phyloP scores from a whole-genome alignment of 2,113 vertebrate species.

The Columbina picui region DNA sequence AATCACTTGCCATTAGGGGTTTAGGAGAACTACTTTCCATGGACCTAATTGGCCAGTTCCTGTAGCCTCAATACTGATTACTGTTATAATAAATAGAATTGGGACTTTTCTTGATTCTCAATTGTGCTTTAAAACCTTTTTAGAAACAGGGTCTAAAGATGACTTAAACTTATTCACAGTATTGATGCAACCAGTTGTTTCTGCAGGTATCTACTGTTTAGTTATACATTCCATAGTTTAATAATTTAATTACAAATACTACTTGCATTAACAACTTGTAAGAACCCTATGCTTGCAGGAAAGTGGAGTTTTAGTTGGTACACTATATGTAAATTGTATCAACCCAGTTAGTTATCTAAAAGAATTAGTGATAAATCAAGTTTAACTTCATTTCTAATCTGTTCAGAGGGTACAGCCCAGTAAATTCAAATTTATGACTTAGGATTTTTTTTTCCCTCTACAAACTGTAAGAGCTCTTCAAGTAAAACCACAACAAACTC shows the following conservation, averaged over 20 bases:
- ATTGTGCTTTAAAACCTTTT: conserved; percentile 62
- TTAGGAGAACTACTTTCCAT: conserved; percentile 49
- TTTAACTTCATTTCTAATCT: conserved; percentile 66
- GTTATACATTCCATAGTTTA: conserved; percentile 79
- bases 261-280: conserved; percentile 63
- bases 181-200: conserved; percentile 72
- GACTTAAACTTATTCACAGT: conserved; percentile 69
- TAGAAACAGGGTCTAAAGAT: conserved; percentile 69
- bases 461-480: conserved; percentile 67
- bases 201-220: conserved; percentile 69
- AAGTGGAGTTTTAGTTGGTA: conserved; percentile 61
- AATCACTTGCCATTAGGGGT: conserved; percentile 43
- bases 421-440: conserved; percentile 54
- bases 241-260: conserved; percentile 67
- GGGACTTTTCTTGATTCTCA: conserved; percentile 32
- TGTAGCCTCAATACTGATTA: conserved; percentile 64
- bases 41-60: conserved; percentile 68
- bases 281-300: conserved; percentile 42
- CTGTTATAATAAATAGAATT: conserved; percentile 60
- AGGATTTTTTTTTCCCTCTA: background rate
- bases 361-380: conserved; percentile 63
- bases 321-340: conserved; percentile 68
- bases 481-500: conserved; percentile 71
- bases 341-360: conserved; percentile 52
- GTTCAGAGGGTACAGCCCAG: conserved; percentile 64